A percentile compares a stretch with the other conserved stretches of the same genome.
Evolutionary conservation across 2,113 vertebrate species (phyloP).

Genomic region (Aptenodytes patagonicus): DNA sequence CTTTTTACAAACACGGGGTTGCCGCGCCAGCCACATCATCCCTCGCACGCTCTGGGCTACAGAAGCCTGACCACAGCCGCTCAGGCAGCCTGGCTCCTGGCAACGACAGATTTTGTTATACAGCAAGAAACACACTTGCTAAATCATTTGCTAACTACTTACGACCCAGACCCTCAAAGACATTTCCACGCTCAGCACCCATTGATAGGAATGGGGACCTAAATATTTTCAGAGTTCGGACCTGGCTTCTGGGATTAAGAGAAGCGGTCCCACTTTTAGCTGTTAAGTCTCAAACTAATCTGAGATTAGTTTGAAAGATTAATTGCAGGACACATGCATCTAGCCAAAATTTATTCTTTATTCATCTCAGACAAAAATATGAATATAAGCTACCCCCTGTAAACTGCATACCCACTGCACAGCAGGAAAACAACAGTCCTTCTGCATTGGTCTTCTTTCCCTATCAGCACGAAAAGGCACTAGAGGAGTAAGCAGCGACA

Average conservation of each 20-base stretch:
- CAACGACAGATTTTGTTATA: not conserved
- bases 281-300: not conserved
- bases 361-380: not conserved
- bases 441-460: not conserved
- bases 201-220: not conserved
- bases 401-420: not conserved
- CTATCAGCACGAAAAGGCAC: not conserved
- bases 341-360: not conserved
- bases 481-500: not conserved
- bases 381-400: not conserved
- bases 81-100: not conserved
- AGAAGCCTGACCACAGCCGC: not conserved
- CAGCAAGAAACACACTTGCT: not conserved
- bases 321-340: not conserved
- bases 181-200: not conserved
- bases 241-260: not conserved
- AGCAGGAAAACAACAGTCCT: not conserved
- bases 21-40: not conserved
- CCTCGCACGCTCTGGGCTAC: not conserved
- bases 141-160: not conserved
- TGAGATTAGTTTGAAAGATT: not conserved
- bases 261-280: not conserved
- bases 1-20: not conserved
- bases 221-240: not conserved
- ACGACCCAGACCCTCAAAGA: fast-evolving